Evolutionary conservation across 1,140 invertebrate species (phyloP).

Genomic region (Palaemon carinicauda): DNA sequence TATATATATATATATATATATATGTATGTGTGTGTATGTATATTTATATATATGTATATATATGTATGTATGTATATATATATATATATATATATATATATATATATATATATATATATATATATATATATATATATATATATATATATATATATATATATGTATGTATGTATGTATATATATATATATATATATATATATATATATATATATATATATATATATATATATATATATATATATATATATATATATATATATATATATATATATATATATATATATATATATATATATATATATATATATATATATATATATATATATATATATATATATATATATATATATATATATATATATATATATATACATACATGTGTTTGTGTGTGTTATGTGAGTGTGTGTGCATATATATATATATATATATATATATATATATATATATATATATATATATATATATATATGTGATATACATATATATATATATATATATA

Average conservation of each 20-base stretch:
- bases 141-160: not conserved
- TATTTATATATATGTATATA: not conserved
- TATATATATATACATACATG: not conserved
- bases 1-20: not conserved
- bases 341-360: conserved; percentile 1
- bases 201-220: too few relatives aligned
- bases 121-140: not conserved
- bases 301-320: not conserved
- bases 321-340: not conserved
- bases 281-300: too few relatives aligned
- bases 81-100: conserved; percentile 1
- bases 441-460: too few relatives aligned
- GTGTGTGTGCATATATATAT: not conserved
- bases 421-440: not conserved
- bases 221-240: too few relatives aligned
- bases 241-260: too few relatives aligned
- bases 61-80: not conserved
- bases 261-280: too few relatives aligned
- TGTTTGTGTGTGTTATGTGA: not conserved
- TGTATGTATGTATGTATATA: too few relatives aligned
- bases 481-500: too few relatives aligned
- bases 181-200: too few relatives aligned
- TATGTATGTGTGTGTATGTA: not conserved
- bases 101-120: not conserved
- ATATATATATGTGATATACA: too few relatives aligned